Base-by-base conservation (phyloP, 2,888 invertebrate genomes). In the Rhodophaea formosa region DNA sequence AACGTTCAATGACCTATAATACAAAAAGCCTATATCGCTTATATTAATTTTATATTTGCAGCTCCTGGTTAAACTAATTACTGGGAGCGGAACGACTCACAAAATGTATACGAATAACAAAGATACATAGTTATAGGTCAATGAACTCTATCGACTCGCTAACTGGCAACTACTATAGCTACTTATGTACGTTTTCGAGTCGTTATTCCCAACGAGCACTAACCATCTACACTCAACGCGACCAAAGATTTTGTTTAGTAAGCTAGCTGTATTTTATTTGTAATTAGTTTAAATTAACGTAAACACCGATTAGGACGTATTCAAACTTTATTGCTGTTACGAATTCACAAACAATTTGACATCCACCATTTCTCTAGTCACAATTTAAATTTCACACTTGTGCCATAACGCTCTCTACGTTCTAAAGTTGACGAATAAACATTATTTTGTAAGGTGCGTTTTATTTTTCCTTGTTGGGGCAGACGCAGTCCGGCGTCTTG, bases 221-320 rank as follows among this genome's bases (percentile, higher is more conserved):
- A 32, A 55, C 42, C 52, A 61, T 77, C 80, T 86, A 84, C 84
- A 85, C 84, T 86, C 83, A 85, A 75, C 71, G 72, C 76, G 86
- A 90, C 89, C 89, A 90, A 90, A 90, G 89, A 90, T 81, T n/a
- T 77, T 68, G 62, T 59, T 62, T 79, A 79, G 74, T 82, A 76
- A 72, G 72, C 65, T 84, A 83, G 79, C 57, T 74, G 70, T 75
- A 61, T 56, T 68, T 58, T 54, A 77, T 67, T 70, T 69, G 61
- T 66, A 70, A 63, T 63, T 67, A 53, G 71, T 65, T 57, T 66
- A 47, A 71, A 72, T 71, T 62, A 65, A 63, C 15, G 15, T 51
- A 12, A 71, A 69, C 71, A 71, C 71, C 58, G 62, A 67, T 68
- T 71, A 65, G 63, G 57, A 71, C 64, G 62, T 71, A 75, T 66